phyloP scores from a whole-genome alignment of 2,888 invertebrate genomes.

The Himalopsyche kuldschensis region DNA sequence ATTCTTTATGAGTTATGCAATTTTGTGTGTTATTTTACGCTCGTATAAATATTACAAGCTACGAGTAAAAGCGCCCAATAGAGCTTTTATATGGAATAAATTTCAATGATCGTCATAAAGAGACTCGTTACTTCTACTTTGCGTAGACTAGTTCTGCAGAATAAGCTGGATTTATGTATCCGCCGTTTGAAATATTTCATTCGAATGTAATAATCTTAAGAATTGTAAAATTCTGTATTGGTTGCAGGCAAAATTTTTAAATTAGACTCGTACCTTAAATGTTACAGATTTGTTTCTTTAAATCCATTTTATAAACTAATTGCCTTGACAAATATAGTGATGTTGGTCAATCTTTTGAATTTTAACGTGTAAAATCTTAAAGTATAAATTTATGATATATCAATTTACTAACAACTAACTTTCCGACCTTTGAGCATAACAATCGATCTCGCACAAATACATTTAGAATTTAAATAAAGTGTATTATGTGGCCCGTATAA shows the following conservation, averaged over 20 bases:
- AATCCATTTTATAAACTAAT: too few species aligned
- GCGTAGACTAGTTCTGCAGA: constrained; percentile 23
- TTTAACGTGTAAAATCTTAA: too few species aligned
- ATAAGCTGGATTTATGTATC: constrained; percentile 24
- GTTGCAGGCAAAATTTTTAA: background rate
- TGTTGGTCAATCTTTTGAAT: too few species aligned
- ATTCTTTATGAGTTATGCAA: background rate
- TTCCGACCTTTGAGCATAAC: too few species aligned
- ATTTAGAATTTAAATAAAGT: too few species aligned
- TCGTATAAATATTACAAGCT: background rate
- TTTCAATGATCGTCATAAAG: constrained; percentile 35
- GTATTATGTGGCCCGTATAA: too few species aligned
- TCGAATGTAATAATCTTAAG: constrained; percentile 17
- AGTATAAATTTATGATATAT: too few species aligned
- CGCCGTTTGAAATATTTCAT: constrained; percentile 21
- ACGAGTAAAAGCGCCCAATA: constrained; percentile 11
- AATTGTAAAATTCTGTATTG: constrained; percentile 10
- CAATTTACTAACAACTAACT: too few species aligned
- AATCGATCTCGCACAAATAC: too few species aligned
- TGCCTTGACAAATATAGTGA: too few species aligned
- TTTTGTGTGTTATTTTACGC: background rate
- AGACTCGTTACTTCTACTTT: constrained; percentile 29
- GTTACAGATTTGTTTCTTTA: background rate
- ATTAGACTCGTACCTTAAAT: background rate
- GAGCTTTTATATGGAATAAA: constrained; percentile 28